Conservation (phyloP, 2,797 vertebrate species). For the Philypnodon macrostomus region DNA sequence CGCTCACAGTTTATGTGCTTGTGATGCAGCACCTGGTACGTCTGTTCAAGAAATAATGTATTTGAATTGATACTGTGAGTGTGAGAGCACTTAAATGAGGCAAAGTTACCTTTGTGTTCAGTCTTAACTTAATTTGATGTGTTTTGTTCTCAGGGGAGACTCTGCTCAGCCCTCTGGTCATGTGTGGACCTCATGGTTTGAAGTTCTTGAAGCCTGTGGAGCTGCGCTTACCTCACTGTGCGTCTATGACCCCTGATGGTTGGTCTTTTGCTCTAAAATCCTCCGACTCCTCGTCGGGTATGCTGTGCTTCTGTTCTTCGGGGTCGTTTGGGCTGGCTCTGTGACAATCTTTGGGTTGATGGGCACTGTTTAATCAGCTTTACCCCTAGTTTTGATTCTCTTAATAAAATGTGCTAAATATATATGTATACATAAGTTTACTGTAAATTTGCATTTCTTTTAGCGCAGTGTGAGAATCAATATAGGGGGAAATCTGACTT, state of each 20-base stretch:
- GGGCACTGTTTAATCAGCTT: conserved; percentile 54
- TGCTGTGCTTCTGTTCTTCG: conserved; percentile 93
- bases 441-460: too few species aligned
- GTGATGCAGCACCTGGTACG: background rate
- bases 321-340: conserved; percentile 89
- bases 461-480: conserved; percentile 52
- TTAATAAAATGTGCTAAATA: background rate
- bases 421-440: too few species aligned
- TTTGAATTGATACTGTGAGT: too few species aligned
- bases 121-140: conserved; percentile 23
- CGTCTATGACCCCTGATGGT: conserved; percentile 99
- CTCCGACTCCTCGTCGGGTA: conserved; percentile 99
- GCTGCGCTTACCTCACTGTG: conserved; percentile 99
- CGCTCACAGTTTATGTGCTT: background rate
- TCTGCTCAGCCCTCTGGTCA: conserved; percentile 90
- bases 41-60: background rate
- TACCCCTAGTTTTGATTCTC: conserved; percentile 46
- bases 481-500: conserved; percentile 48
- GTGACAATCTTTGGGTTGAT: conserved; percentile 65
- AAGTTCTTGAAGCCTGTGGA: conserved; percentile 99
- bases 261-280: conserved; percentile 99
- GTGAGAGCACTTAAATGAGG: too few species aligned
- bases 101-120: too few species aligned
- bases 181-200: conserved; percentile 98
- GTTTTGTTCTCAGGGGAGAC: conserved; percentile 85